A percentile compares a stretch with the other conserved stretches of the same genome.
Conservation (phyloP, 2,797 vertebrate species). For the Sebastes diaconus region DNA sequence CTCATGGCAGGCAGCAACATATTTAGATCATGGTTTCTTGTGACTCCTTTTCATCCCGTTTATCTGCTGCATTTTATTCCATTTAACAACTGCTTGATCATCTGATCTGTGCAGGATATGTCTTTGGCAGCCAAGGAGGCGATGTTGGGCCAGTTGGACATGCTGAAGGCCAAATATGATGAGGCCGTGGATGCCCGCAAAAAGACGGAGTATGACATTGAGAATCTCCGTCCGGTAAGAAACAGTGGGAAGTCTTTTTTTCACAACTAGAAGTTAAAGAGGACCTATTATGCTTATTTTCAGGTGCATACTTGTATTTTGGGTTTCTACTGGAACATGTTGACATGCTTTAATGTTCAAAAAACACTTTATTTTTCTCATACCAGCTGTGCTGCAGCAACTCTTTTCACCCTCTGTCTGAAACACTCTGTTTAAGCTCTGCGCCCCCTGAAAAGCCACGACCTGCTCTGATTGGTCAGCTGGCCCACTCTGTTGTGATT, state of each 20-base stretch:
- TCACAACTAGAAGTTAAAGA: not conserved
- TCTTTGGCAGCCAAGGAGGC: slow-evolving; percentile 77
- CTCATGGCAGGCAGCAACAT: not conserved
- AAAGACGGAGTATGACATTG: slow-evolving; percentile 80
- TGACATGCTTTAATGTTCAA: no score
- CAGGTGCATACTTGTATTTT: no score
- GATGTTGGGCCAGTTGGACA: slow-evolving; percentile 75
- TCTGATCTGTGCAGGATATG: slow-evolving; percentile 68
- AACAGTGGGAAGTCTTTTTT: not conserved
- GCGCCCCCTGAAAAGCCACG: no score
- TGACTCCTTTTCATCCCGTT: not conserved
- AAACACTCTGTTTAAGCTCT: no score
- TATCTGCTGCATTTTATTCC: not conserved
- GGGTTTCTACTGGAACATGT: no score
- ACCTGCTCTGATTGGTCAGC: no score
- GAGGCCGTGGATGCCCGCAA: slow-evolving; percentile 80
- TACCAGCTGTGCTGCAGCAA: no score
- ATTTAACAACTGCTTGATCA: not conserved
- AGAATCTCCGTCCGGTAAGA: slow-evolving; percentile 82
- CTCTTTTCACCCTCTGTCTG: no score
- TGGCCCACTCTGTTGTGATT: no score
- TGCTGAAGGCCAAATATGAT: slow-evolving; percentile 79
- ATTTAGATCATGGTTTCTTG: not conserved
- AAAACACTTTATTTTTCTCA: no score
- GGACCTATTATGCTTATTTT: no score